phyloP scores from a whole-genome alignment of 1,140 invertebrate species.

The Druon quercuslanigerum region DNA sequence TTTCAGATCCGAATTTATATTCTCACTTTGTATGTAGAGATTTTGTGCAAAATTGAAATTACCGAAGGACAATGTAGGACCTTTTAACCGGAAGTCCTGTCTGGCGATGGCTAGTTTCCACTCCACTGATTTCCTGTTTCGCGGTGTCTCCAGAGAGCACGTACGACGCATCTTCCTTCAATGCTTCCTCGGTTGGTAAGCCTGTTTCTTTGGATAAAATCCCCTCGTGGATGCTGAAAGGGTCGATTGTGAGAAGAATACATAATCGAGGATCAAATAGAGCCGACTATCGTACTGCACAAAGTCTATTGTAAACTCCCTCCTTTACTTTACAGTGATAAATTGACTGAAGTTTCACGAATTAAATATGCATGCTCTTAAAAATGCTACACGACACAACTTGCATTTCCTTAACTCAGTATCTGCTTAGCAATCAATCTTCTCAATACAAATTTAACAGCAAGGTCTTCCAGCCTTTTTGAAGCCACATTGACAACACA shows the following conservation, averaged over 20 bases:
- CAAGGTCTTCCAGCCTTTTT: neutral
- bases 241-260: conserved; percentile 51
- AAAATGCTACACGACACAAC: neutral
- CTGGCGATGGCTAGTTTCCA: conserved; percentile 48
- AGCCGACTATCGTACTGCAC: conserved; percentile 23
- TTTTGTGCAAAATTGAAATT: conserved; percentile 5
- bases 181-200: conserved; percentile 42
- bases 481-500: neutral
- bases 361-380: neutral
- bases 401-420: neutral
- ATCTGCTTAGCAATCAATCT: neutral
- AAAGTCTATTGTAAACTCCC: conserved; percentile 18
- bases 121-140: conserved; percentile 55
- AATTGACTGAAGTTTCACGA: neutral
- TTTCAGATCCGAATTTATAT: neutral
- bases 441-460: neutral
- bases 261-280: conserved; percentile 44
- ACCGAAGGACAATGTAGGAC: neutral
- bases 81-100: conserved; percentile 46
- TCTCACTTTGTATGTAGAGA: neutral
- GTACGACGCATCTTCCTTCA: conserved; percentile 51
- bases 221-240: conserved; percentile 39
- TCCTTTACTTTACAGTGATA: neutral
- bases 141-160: conserved; percentile 41
- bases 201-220: conserved; percentile 37